Base-by-base conservation (phyloP, 2,888 invertebrate species). In the Leptopilina myrica region DNA sequence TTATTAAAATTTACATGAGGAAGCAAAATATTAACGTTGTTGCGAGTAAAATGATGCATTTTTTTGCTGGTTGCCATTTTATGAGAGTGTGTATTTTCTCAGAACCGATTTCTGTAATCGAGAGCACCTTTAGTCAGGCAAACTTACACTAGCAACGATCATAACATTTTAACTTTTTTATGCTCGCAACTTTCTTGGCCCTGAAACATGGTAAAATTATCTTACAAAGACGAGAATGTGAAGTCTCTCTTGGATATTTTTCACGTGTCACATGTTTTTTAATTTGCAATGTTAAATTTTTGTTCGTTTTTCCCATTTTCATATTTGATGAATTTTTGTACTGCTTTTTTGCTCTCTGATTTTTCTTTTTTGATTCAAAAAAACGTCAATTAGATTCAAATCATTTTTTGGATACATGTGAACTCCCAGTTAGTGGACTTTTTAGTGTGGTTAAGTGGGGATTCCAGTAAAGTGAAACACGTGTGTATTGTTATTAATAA, bases 41-140 rank as follows among this genome's bases (percentile, higher is more conserved):
- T 69, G 15, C 11, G 20, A 49, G 67, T 69, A 69, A 59, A 59
- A 20, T 46, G 67, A 69, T 69, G 49, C 20, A 69, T 69, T 49
- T 69, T 46, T 26, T 69, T 69, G 49, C 43, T 12, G 20, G 46
- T 46, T 12, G 46, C 43, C 46, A 46, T 15, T 67, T n/a, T n/a
- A 43, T 67, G 67, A 12, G 49, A 46, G 40, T 64, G 33, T 64
- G 33, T 64, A 49, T 12, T 69, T 69, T 69, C 67, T 69, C 49
- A 49, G 67, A 69, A 69, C 49, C 67, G 12, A 69, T 69, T 69
- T 69, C 67, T 20, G 67, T 69, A 69, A 69, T 69, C 67, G 67
- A 49, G 67, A 69, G 49, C 67, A 69, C 49, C 67, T 69, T 69
- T 69, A 67, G 67, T 67, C 67, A 67, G 67, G 14, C 26, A 49